Evolutionary conservation across 2,113 vertebrate species (phyloP), one percentile per base, ranked within the genome.

Genomic region (Dasyurus viverrinus): DNA sequence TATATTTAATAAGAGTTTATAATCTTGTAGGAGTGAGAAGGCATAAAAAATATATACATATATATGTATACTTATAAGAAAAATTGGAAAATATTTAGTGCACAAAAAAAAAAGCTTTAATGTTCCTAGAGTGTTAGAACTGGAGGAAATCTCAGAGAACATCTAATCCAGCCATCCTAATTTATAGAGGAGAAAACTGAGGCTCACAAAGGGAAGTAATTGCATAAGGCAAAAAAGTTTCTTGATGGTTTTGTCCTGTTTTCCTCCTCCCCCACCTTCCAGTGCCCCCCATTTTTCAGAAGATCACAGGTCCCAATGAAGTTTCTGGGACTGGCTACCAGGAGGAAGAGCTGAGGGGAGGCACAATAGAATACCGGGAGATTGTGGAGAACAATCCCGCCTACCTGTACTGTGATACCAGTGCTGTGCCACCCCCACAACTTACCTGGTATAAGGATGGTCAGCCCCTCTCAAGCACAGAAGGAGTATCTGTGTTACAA

Each of bases 271-370:
- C 89, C 94, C 14, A 9, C 50, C 50, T 25, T 1, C 1, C 97
- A 99, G 99, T 99, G 96, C 99, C 99, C 53, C 99, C 99, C 1
- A 92, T 99, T 93, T 99, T 99, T 98, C 99, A 99, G 95, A 98
- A 99, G 54, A 97, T 99, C 94, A 98, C 54, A 0, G 98, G 98
- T 90, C 95, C 98, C 57, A 98, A 89, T 0, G 98, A 98, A 89
- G 98, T 98, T 95, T 99, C 99, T 8, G 97, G 99, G 96, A 90
- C 98, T 90, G 98, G 97, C 46, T 98, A 97, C 89, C 53, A 2
- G 24, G 98, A 98, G 53, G 98, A 98, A 24, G 99, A 99, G 26
- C 93, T 97, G 89, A 98, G 97, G 8, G 98, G 98, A 0, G 98
- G 98, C 68, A 98, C 99, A 97, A 98, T 98, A 0, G 99, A 99